These are phyloP conservation scores for Drosophila tropicalis DNA, from an alignment of 1,140 invertebrate genomes.

Conservation along the genomic window DNA sequence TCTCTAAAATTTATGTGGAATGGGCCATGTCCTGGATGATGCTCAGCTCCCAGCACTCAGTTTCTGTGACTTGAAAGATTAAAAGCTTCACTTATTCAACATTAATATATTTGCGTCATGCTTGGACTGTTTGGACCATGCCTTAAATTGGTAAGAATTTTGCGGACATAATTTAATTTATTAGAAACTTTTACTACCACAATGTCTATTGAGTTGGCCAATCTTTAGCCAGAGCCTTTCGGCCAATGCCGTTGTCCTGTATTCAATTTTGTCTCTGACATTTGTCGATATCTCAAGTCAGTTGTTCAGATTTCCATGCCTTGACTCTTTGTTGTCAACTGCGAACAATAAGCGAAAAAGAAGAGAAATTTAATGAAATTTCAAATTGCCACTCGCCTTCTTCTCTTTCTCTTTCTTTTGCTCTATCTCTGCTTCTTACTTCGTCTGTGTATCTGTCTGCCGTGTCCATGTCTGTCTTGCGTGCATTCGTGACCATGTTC, in stretches of 20 bases:
- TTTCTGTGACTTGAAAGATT: slow-evolving; percentile 41
- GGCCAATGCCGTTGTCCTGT: background rate
- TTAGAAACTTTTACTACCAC: slow-evolving; percentile 45
- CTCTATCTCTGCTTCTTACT: background rate
- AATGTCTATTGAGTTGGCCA: slow-evolving; percentile 26
- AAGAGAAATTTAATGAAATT: slow-evolving; percentile 78
- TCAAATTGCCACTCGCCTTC: slow-evolving; percentile 70
- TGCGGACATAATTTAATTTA: slow-evolving; percentile 62
- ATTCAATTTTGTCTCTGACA: background rate
- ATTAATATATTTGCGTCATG: slow-evolving; percentile 55
- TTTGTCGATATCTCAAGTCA: slow-evolving; percentile 40
- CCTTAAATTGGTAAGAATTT: slow-evolving; percentile 34
- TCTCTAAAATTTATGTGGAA: slow-evolving; percentile 57
- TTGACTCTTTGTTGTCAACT: slow-evolving; percentile 31
- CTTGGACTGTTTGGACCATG: background rate
- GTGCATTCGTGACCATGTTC: slow-evolving; percentile 1
- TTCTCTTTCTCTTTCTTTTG: slow-evolving; percentile 48
- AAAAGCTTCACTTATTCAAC: slow-evolving; percentile 54
- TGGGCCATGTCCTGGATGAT: slow-evolving; percentile 38
- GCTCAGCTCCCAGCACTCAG: slow-evolving; percentile 11
- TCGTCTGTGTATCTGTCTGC: slow-evolving; percentile 4
- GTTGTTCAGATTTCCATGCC: slow-evolving; percentile 49
- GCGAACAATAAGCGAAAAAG: slow-evolving; percentile 51
- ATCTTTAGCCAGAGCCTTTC: background rate
- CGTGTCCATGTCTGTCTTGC: slow-evolving; percentile 10